Conservation (phyloP, 1,140 invertebrate genomes). For the Carcinoscorpius rotundicauda region DNA sequence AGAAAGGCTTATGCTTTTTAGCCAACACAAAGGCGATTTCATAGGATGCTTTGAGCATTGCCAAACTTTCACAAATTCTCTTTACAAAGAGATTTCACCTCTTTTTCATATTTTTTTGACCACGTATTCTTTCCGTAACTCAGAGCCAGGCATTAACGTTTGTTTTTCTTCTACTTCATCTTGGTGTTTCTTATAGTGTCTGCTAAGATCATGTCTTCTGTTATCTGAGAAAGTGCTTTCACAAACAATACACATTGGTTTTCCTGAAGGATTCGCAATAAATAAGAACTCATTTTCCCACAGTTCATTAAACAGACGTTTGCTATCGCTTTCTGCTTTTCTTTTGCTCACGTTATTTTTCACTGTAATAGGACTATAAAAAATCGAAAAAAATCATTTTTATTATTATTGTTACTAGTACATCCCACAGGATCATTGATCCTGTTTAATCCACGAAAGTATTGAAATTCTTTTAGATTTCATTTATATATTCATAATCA, state of each 20-base stretch:
- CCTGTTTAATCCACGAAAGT: not conserved
- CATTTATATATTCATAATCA: not conserved
- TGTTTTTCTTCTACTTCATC: not conserved
- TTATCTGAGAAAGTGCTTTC: slow-evolving; percentile 1
- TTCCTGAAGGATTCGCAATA: too few species aligned
- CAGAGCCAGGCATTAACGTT: not conserved
- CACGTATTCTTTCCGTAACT: slow-evolving; percentile 5
- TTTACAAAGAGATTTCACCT: slow-evolving; percentile 5
- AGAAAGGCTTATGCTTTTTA: not conserved
- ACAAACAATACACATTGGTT: slow-evolving; percentile 2
- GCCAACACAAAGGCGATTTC: not conserved
- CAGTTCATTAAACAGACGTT: too few species aligned
- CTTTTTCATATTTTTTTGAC: slow-evolving; percentile 2
- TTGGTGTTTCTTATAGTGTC: slow-evolving; percentile 1
- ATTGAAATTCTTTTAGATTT: not conserved
- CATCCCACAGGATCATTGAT: too few species aligned
- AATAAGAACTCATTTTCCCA: too few species aligned
- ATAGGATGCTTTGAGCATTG: not conserved
- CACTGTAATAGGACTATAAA: not conserved
- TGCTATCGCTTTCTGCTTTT: not conserved
- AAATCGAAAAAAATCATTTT: too few species aligned
- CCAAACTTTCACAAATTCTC: not conserved
- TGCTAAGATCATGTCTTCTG: slow-evolving; percentile 1
- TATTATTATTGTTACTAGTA: too few species aligned
- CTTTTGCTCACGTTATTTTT: not conserved